phyloP scores from a whole-genome alignment of 2,113 vertebrate species.

The Calonectris borealis region DNA sequence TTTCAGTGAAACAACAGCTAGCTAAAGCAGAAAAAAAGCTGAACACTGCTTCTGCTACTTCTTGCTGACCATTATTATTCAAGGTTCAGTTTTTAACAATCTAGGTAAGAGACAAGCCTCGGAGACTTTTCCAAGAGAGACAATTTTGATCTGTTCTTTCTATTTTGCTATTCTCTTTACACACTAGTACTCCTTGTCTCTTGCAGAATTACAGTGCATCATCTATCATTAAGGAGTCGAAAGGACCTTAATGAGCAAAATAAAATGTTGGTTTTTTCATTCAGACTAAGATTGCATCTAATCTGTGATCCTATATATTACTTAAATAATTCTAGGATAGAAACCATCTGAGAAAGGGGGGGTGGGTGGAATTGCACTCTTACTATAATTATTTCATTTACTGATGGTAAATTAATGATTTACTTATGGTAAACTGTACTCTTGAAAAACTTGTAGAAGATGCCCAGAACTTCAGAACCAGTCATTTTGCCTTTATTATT shows the following conservation, averaged over 20 bases:
- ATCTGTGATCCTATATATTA: background rate
- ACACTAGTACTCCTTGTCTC: background rate
- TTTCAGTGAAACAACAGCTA: background rate
- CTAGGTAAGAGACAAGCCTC: background rate
- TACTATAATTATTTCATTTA: background rate
- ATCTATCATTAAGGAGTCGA: background rate
- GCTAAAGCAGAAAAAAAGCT: background rate
- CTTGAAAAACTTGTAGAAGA: background rate
- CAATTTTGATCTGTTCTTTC: background rate
- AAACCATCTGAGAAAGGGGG: background rate
- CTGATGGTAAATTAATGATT: background rate
- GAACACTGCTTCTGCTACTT: background rate
- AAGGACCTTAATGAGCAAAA: background rate
- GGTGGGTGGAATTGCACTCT: background rate
- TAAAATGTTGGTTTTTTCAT: background rate
- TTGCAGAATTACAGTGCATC: background rate
- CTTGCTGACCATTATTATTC: background rate
- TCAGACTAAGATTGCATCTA: background rate
- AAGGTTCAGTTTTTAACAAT: background rate
- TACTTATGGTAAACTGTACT: background rate
- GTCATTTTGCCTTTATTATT: background rate
- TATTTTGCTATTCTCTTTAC: background rate
- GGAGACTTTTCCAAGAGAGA: background rate
- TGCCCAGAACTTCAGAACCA: background rate
- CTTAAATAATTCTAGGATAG: background rate